Percentiles rank a stretch among this genome's conserved stretches.
These are phyloP conservation scores for Apamea sordens DNA, from an alignment of 2,888 invertebrate species.

Conservation along the genomic window DNA sequence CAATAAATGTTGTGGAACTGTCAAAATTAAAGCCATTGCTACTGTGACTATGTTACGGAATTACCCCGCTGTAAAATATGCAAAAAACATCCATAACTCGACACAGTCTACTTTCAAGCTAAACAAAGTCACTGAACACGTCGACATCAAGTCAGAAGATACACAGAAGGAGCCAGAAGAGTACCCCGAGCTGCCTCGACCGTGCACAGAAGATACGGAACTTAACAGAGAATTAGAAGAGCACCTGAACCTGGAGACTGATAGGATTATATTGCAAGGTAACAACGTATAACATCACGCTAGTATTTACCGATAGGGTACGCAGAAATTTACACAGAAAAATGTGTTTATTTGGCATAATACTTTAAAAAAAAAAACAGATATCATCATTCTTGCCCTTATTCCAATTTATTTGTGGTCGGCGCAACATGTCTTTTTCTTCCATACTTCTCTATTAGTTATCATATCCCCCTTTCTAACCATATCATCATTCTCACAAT, in stretches of 20 bases:
- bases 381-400: too few species aligned
- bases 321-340: neutral
- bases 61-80: neutral
- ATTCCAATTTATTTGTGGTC: too few species aligned
- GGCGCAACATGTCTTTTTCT: too few species aligned
- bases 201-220: conserved; percentile 65
- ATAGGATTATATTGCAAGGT: conserved; percentile 81
- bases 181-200: conserved; percentile 37
- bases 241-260: conserved; percentile 80
- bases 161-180: conserved; percentile 68
- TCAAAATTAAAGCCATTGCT: neutral
- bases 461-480: too few species aligned
- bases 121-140: conserved; percentile 47
- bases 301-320: neutral
- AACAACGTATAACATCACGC: neutral
- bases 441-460: too few species aligned
- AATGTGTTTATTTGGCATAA: too few species aligned
- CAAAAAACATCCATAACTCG: conserved; percentile 59
- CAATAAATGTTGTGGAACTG: neutral
- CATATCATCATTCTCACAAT: too few species aligned
- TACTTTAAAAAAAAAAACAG: too few species aligned
- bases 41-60: neutral
- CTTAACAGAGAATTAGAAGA: conserved; percentile 74
- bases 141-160: conserved; percentile 65
- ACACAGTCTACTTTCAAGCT: conserved; percentile 67